Percentiles rank a stretch among this genome's conserved stretches.
phyloP scores from a whole-genome alignment of 2,888 invertebrate genomes.

The Vesta saturnalis region DNA sequence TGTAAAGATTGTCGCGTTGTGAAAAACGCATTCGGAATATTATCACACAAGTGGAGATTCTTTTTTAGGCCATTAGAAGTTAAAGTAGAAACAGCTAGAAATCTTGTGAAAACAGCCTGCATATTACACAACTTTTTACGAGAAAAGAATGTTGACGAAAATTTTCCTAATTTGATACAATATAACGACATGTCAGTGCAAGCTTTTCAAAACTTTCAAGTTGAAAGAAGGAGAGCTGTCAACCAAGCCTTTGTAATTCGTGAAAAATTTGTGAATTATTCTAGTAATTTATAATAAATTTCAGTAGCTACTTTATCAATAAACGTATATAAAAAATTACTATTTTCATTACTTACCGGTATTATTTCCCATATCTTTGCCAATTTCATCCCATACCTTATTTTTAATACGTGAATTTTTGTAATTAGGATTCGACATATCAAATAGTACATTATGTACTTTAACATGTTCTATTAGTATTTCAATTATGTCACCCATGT shows the following conservation, averaged over 20 bases:
- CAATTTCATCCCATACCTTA: not conserved
- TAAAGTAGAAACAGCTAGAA: conserved; percentile 38
- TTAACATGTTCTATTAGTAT: not conserved
- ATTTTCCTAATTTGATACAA: too few relatives aligned
- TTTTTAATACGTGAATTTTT: not conserved
- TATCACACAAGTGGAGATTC: conserved; percentile 42
- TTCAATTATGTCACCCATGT: not conserved
- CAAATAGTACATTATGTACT: not conserved
- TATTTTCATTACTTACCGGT: not conserved
- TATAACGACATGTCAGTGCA: not conserved
- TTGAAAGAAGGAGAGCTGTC: not conserved
- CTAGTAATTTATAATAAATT: not conserved
- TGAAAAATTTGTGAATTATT: conserved; percentile 1
- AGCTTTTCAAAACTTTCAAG: too few relatives aligned
- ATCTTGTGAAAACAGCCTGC: conserved; percentile 38
- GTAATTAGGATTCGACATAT: not conserved
- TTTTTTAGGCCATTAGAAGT: conserved; percentile 42
- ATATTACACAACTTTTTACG: conserved; percentile 17
- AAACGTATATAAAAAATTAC: not conserved
- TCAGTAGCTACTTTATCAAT: not conserved
- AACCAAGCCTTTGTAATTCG: not conserved
- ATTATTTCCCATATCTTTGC: not conserved
- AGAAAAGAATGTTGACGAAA: not conserved
- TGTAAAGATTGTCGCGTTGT: conserved; percentile 29
- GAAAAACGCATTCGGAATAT: conserved; percentile 43